Conservation (phyloP, 2,113 vertebrate species). For the Enhydra lutris region DNA sequence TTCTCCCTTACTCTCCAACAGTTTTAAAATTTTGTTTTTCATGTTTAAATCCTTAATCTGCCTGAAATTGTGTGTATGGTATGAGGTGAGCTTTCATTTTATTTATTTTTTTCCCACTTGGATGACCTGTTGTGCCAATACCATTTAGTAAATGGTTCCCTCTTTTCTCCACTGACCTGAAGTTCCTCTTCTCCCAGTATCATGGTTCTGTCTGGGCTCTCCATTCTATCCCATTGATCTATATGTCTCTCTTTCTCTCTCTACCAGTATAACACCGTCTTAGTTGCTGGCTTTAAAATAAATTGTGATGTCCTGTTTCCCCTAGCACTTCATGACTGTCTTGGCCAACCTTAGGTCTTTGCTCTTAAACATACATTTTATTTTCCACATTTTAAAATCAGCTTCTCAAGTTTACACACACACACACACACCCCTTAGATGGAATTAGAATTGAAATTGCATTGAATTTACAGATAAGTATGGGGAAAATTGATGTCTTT, state of each 20-base stretch:
- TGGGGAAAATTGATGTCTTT: neutral
- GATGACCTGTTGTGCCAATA: neutral
- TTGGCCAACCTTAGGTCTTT: neutral
- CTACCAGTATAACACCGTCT: neutral
- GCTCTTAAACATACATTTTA: neutral
- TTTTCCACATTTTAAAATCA: neutral
- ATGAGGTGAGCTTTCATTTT: neutral
- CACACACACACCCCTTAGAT: neutral
- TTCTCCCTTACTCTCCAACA: neutral
- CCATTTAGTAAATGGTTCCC: neutral
- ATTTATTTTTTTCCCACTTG: neutral
- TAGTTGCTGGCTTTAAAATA: neutral
- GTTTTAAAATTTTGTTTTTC: slow-evolving; percentile 40
- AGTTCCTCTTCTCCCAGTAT: neutral
- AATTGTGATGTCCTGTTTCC: neutral
- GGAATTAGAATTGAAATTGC: neutral
- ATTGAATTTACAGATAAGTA: neutral
- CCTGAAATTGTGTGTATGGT: neutral
- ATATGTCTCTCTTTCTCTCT: neutral
- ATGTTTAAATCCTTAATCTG: neutral
- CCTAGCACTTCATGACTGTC: neutral
- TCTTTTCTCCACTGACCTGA: neutral
- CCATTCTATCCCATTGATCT: neutral
- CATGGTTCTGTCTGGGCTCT: neutral
- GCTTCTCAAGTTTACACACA: neutral